Evolutionary conservation across 64 coral and sea anemone species (phyloP), one percentile per base, ranked within the genome.

Genomic region (Actinia equina): DNA sequence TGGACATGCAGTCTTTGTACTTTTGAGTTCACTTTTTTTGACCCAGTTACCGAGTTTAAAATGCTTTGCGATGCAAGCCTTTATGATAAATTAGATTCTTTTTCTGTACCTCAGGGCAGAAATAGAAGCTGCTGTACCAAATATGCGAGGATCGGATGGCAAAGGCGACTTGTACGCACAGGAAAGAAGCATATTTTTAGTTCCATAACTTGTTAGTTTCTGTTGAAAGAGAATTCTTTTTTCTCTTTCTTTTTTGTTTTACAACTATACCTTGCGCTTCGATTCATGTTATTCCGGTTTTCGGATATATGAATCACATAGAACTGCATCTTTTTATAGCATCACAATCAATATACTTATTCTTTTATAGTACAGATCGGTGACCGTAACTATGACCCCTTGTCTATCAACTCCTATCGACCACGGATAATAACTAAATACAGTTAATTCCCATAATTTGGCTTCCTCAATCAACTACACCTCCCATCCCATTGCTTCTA

Each of bases 351-450:
- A 74, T 74, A 41, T 7, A 74, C 69, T 27, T 30, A 37, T 74
- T 74, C 69, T 74, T 57, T 49, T 6, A 3, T 69, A 69, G 18
- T 6, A 74, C 25, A 30, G 69, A 74, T 74, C 69, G 69, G 69
- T 74, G 69, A 42, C 69, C 69, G 25, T 74, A 30, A 3, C 3
- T 5, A 13, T 74, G 27, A 74, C 69, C 69, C 25, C 27, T 74
- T 74, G 69, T 74, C 69, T 25, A 25, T 74, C 69, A 74, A 27
- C 69, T 41, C 69, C 14, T 74, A 74, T 74, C n/a, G 69, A 74
- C 22, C 3, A 74, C 69, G 69, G 69, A 74, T 74, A 74, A 74
- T 74, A 26, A 74, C 69, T 74, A 74, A 74, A 74, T 74, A 41
- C 69, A 74, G 69, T 9, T 74, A 37, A 74, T 74, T 30, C 69